phyloP scores from a whole-genome alignment of 2,113 vertebrate species.

The Pleuronectes platessa region DNA sequence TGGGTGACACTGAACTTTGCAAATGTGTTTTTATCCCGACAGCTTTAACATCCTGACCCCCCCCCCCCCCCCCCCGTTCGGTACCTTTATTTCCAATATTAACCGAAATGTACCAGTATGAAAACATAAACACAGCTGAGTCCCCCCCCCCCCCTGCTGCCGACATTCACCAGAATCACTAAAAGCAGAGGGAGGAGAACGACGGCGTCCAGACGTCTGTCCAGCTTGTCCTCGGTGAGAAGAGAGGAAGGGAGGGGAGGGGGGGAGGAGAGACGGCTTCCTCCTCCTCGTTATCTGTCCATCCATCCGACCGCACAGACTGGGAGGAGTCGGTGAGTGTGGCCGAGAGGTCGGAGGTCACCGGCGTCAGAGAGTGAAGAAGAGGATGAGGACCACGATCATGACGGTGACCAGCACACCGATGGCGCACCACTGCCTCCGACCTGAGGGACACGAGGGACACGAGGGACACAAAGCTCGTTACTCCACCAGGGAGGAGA shows the following conservation, averaged over 20 bases:
- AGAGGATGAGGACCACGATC: slow-evolving; percentile 82
- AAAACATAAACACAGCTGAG: not conserved
- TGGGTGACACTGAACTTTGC: not conserved
- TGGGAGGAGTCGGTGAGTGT: not conserved
- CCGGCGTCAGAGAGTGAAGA: slow-evolving; percentile 79
- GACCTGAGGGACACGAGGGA: slow-evolving; percentile 65
- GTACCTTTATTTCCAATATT: not conserved
- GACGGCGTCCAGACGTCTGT: not conserved
- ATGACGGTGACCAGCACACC: slow-evolving; percentile 78
- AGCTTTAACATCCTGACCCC: not conserved
- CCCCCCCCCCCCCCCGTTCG: not conserved
- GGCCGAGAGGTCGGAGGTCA: slow-evolving; percentile 13
- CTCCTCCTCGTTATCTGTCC: not conserved
- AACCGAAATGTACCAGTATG: not conserved
- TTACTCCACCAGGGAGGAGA: too few species aligned
- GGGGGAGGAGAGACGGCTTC: not conserved
- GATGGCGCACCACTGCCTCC: slow-evolving; percentile 86
- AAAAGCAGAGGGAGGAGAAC: not conserved
- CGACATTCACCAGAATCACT: too few species aligned
- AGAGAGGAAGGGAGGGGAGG: not conserved
- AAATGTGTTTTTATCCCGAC: not conserved
- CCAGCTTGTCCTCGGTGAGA: not conserved
- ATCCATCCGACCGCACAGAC: not conserved
- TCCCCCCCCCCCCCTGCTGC: too few species aligned
- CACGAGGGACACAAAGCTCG: too few species aligned